A percentile compares a stretch with the other conserved stretches of the same genome.
Conservation (phyloP, 2,888 invertebrate species). For the Allacma fusca region DNA sequence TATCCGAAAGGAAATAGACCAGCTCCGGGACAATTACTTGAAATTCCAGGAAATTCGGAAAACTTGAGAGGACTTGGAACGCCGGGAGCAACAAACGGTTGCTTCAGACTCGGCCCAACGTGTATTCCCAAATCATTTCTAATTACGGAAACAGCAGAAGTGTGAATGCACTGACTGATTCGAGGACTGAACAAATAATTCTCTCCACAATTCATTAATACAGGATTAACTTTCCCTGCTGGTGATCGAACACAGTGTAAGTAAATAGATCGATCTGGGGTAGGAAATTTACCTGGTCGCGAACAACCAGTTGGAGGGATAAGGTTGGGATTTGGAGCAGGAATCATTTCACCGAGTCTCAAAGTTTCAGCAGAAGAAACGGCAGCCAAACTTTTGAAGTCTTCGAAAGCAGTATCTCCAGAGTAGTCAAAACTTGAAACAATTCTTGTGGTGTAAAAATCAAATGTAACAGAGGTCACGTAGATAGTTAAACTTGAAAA, state of each 20-base stretch:
- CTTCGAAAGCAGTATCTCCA: slow-evolving; percentile 45
- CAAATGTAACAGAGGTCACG: slow-evolving; percentile 41
- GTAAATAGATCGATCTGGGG: slow-evolving; percentile 31
- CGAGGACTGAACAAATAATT: slow-evolving; percentile 48
- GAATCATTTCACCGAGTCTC: not conserved
- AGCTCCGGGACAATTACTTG: slow-evolving; percentile 25
- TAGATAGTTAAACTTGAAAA: slow-evolving; percentile 45
- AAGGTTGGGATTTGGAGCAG: not conserved
- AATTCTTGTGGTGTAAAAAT: slow-evolving; percentile 14
- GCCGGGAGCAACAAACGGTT: slow-evolving; percentile 24
- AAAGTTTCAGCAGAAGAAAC: not conserved
- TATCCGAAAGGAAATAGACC: slow-evolving; percentile 46
- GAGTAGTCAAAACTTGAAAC: slow-evolving; percentile 36
- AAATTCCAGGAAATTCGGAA: slow-evolving; percentile 44
- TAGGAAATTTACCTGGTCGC: slow-evolving; percentile 37
- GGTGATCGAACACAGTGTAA: slow-evolving; percentile 46
- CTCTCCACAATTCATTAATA: slow-evolving; percentile 41
- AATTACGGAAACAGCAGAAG: slow-evolving; percentile 44
- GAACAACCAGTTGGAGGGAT: not conserved
- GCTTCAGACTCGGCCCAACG: slow-evolving; percentile 41
- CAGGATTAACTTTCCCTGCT: slow-evolving; percentile 15
- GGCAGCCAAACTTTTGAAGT: slow-evolving; percentile 4
- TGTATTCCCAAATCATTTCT: slow-evolving; percentile 47
- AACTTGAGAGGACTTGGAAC: slow-evolving; percentile 20
- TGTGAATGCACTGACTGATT: slow-evolving; percentile 46